Percentiles rank a stretch among this genome's conserved stretches.
phyloP scores from a whole-genome alignment of 2,797 vertebrate species.

The Urophycis tenuis region DNA sequence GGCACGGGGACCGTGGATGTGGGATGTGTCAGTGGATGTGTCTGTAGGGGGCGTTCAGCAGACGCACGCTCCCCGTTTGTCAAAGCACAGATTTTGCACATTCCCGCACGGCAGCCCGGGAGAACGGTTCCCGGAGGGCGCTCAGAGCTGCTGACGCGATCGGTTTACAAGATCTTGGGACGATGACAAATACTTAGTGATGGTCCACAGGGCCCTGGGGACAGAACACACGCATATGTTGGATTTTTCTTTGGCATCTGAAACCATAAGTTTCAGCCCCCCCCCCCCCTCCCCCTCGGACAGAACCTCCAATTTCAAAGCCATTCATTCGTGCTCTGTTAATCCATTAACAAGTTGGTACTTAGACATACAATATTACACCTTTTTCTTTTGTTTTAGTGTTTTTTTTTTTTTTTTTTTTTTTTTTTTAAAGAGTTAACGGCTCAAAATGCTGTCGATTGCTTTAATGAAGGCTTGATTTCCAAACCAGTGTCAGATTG shows the following conservation, averaged over 20 bases:
- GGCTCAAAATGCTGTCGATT: not conserved
- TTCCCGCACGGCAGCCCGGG: not conserved
- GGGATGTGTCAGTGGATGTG: not conserved
- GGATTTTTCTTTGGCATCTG: not conserved
- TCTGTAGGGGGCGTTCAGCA: not conserved
- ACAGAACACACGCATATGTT: not conserved
- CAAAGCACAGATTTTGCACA: not conserved
- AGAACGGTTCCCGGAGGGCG: not conserved
- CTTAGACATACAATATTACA: too few species aligned
- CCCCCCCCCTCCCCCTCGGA: too few species aligned
- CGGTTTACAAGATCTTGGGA: not conserved
- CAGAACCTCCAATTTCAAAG: not conserved
- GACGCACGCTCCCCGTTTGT: too few species aligned
- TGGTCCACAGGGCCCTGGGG: not conserved
- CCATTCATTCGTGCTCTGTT: not conserved
- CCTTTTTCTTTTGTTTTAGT: too few species aligned
- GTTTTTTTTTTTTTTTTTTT: too few species aligned
- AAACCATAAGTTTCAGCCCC: too few species aligned
- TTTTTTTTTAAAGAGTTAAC: not conserved
- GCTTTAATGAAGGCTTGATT: not conserved
- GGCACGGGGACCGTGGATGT: not conserved
- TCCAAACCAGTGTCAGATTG: not conserved
- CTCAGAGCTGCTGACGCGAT: not conserved
- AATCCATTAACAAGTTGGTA: too few species aligned
- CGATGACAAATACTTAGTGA: not conserved